Evolutionary conservation across 2,797 vertebrate genomes (phyloP).

Genomic region (Spizella passerina): DNA sequence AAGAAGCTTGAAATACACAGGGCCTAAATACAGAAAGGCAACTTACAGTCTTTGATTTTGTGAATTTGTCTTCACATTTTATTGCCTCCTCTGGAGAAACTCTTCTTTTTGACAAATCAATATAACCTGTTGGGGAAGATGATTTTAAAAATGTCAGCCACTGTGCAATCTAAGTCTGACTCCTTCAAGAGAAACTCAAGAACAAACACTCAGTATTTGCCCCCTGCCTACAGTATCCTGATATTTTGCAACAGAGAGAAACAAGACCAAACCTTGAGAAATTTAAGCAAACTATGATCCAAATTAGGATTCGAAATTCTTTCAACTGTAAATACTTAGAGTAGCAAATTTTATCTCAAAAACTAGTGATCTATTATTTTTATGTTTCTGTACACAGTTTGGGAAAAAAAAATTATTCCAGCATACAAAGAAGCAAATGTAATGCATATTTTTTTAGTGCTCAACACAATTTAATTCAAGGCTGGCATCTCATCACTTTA

Average conservation of each 20-base stretch:
- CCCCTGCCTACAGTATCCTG: not conserved
- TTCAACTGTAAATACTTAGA: not conserved
- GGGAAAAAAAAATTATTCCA: not conserved
- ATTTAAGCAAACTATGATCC: not conserved
- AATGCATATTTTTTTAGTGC: not conserved
- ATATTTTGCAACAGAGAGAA: not conserved
- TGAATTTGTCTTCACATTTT: constrained; percentile 99
- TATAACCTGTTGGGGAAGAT: constrained; percentile 84
- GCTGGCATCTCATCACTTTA: not conserved
- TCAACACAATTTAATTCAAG: not conserved
- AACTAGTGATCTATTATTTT: not conserved
- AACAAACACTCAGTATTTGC: not conserved
- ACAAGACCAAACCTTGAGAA: not conserved
- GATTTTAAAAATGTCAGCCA: not conserved
- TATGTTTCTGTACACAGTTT: fast-evolving
- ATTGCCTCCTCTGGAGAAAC: constrained; percentile 98
- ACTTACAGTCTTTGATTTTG: constrained; percentile 99
- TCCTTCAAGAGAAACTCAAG: not conserved
- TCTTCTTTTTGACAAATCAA: constrained; percentile 99
- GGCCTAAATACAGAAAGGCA: not conserved
- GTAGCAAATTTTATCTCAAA: not conserved
- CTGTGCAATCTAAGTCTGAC: not conserved
- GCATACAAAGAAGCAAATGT: not conserved
- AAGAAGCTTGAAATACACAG: not conserved
- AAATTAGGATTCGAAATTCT: not conserved